These are phyloP conservation scores for Nomada ferruginata DNA, from an alignment of 2,888 invertebrate species.

Conservation along the genomic window DNA sequence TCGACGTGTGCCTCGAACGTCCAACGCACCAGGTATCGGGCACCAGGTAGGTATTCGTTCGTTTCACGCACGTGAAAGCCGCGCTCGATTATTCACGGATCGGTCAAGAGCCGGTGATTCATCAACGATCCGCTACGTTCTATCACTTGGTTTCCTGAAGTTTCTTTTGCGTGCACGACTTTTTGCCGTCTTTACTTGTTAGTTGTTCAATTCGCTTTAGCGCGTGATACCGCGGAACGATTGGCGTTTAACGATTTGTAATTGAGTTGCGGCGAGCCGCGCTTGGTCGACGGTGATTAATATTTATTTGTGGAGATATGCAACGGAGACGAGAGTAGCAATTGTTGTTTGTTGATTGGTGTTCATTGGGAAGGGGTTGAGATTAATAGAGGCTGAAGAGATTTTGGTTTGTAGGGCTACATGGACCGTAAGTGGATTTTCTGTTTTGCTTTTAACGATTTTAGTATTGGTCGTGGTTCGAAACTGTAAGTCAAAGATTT, in stretches of 20 bases:
- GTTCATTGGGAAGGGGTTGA: neutral
- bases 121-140: constrained; percentile 24
- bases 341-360: constrained; percentile 8
- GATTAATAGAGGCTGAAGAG: neutral
- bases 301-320: neutral
- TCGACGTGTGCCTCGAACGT: constrained; percentile 3
- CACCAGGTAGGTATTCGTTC: neutral
- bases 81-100: constrained; percentile 50
- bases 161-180: constrained; percentile 10
- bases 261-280: constrained; percentile 14
- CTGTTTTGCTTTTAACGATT: too few relatives aligned
- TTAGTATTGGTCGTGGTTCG: too few relatives aligned
- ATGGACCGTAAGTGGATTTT: too few relatives aligned
- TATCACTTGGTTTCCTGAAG: constrained; percentile 18
- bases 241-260: constrained; percentile 22
- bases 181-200: neutral
- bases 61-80: constrained; percentile 37
- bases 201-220: constrained; percentile 1
- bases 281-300: neutral
- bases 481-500: too few relatives aligned
- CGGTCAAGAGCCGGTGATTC: constrained; percentile 49
- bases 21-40: neutral
- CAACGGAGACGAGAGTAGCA: neutral
- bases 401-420: too few relatives aligned
- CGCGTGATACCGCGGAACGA: constrained; percentile 6